Conservation (phyloP, 2,797 vertebrate genomes). For the Xenentodon cancila region DNA sequence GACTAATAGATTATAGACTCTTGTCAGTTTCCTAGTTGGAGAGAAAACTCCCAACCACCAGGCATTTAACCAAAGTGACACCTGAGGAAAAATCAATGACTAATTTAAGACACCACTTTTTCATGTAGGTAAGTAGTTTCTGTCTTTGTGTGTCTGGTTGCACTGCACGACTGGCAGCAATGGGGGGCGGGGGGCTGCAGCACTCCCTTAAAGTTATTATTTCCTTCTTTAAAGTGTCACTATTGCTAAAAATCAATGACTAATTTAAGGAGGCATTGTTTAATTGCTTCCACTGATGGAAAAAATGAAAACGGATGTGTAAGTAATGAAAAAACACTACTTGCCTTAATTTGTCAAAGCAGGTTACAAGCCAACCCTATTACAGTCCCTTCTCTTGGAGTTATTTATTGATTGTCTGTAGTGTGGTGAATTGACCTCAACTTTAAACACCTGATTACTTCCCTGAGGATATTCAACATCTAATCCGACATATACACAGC, state of each 20-base stretch:
- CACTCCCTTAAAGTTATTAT: constrained; percentile 76
- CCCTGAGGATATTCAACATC: constrained; percentile 66
- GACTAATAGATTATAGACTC: constrained; percentile 60
- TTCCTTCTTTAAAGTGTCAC: constrained; percentile 77
- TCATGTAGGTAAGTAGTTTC: constrained; percentile 70
- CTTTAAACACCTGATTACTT: constrained; percentile 75
- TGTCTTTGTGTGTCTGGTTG: constrained; percentile 50
- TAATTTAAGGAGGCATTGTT: constrained; percentile 81
- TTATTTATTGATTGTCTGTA: constrained; percentile 72
- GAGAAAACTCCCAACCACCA: constrained; percentile 57
- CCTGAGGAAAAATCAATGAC: constrained; percentile 79
- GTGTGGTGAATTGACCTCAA: constrained; percentile 62
- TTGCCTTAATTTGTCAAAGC: constrained; percentile 81
- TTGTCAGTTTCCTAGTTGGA: constrained; percentile 67
- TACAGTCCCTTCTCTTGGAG: constrained; percentile 47
- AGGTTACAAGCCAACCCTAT: constrained; percentile 60
- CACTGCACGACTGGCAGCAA: constrained; percentile 57
- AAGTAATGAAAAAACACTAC: constrained; percentile 76
- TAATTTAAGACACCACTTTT: constrained; percentile 75
- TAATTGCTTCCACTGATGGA: constrained; percentile 79
- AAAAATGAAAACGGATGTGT: constrained; percentile 82
- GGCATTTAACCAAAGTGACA: constrained; percentile 79
- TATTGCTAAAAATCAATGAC: constrained; percentile 79
- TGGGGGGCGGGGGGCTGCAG: constrained; percentile 47
- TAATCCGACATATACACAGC: constrained; percentile 45